These are phyloP conservation scores for Andrena dorsata DNA, from an alignment of 2,888 invertebrate genomes.

Conservation along the genomic window DNA sequence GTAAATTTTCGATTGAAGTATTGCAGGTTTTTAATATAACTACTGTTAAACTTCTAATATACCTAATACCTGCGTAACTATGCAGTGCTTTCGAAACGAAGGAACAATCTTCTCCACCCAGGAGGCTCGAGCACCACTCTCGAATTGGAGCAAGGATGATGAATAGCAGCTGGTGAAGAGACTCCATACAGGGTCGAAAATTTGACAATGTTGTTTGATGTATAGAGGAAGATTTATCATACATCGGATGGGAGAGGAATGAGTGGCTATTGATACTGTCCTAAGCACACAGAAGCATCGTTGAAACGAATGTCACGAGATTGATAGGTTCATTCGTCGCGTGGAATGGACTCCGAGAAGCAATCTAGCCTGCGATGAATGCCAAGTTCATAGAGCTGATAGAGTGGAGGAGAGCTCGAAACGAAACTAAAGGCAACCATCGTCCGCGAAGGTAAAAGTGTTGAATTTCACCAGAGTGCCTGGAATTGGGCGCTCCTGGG, in stretches of 20 bases:
- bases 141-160: not conserved
- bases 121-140: not conserved
- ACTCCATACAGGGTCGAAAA: not conserved
- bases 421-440: conserved; percentile 2
- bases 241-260: not conserved
- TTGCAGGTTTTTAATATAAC: too few relatives aligned
- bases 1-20: too few relatives aligned
- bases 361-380: not conserved
- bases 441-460: conserved; percentile 41
- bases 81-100: too few relatives aligned
- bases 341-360: not conserved
- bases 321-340: conserved; percentile 1
- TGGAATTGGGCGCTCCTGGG: conserved; percentile 61
- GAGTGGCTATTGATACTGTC: not conserved
- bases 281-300: not conserved
- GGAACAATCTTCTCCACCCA: not conserved
- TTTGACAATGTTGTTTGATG: not conserved
- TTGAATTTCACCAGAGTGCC: not conserved
- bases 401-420: not conserved
- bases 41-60: too few relatives aligned
- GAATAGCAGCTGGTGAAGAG: not conserved
- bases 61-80: too few relatives aligned
- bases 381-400: not conserved
- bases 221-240: not conserved
- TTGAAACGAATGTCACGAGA: not conserved